Conservation (phyloP, 1,140 invertebrate species). For the Portunus trituberculatus region DNA sequence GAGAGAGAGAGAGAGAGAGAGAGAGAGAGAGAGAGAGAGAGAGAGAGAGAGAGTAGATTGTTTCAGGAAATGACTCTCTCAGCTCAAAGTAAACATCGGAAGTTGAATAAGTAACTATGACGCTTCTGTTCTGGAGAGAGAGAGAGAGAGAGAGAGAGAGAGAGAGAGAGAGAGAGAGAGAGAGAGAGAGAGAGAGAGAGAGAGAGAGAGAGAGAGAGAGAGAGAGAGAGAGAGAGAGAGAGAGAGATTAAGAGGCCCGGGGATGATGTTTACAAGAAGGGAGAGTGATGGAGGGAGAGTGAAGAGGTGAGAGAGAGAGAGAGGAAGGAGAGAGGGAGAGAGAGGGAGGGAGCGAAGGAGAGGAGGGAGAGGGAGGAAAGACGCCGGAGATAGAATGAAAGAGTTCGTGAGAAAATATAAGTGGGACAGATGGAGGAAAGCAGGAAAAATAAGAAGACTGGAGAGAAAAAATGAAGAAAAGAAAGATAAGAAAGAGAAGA, state of each 20-base stretch:
- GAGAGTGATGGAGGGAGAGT: neutral
- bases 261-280: neutral
- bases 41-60: neutral
- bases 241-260: neutral
- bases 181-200: slow-evolving; percentile 19
- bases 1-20: no score
- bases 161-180: slow-evolving; percentile 25
- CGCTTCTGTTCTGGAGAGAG: neutral
- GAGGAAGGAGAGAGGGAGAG: slow-evolving; percentile 21
- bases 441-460: neutral
- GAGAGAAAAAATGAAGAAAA: neutral
- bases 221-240: neutral
- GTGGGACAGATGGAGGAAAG: neutral
- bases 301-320: neutral
- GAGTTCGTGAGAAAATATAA: neutral
- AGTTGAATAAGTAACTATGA: no score
- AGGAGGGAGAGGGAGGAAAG: neutral
- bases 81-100: no score
- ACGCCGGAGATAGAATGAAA: neutral
- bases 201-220: neutral
- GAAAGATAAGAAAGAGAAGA: neutral
- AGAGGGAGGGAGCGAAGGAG: neutral
- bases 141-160: slow-evolving; percentile 20
- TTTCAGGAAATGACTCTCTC: no score
- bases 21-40: no score